Evolutionary conservation across 2,113 vertebrate genomes (phyloP).

Genomic region (Brachypodius melanocephalos): DNA sequence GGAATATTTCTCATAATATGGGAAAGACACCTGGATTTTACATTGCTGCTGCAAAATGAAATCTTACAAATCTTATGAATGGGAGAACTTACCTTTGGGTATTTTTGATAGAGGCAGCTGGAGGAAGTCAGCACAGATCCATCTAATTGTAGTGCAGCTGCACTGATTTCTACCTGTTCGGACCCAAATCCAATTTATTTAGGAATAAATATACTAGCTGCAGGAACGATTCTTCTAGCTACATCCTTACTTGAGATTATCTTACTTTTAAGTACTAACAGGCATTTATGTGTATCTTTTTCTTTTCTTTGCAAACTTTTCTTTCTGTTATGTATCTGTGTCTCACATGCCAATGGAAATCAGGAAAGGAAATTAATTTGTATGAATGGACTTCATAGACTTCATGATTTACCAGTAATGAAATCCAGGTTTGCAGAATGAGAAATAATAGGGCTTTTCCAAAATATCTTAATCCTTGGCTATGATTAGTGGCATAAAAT

Average conservation of each 20-base stretch:
- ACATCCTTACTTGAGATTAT: neutral
- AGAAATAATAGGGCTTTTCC: slow-evolving; percentile 51
- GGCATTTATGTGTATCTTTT: neutral
- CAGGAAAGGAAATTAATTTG: slow-evolving; percentile 28
- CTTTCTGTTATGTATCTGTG: neutral
- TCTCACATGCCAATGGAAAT: slow-evolving; percentile 23
- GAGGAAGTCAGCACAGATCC: neutral
- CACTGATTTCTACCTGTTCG: neutral
- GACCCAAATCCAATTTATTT: neutral
- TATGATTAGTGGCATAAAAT: slow-evolving; percentile 49
- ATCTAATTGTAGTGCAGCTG: neutral
- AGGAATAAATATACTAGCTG: neutral
- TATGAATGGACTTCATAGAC: slow-evolving; percentile 27
- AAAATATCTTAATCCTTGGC: slow-evolving; percentile 61
- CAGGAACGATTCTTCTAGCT: neutral
- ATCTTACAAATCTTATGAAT: neutral
- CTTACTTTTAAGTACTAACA: neutral
- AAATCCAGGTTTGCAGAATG: slow-evolving; percentile 35
- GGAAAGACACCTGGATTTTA: neutral
- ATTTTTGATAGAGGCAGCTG: neutral
- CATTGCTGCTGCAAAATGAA: neutral
- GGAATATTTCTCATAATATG: neutral
- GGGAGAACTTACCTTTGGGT: neutral
- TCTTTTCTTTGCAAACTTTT: neutral
- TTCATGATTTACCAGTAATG: slow-evolving; percentile 38